Evolutionary conservation across 2,113 vertebrate genomes (phyloP).

Genomic region (Sceloporus undulatus): DNA sequence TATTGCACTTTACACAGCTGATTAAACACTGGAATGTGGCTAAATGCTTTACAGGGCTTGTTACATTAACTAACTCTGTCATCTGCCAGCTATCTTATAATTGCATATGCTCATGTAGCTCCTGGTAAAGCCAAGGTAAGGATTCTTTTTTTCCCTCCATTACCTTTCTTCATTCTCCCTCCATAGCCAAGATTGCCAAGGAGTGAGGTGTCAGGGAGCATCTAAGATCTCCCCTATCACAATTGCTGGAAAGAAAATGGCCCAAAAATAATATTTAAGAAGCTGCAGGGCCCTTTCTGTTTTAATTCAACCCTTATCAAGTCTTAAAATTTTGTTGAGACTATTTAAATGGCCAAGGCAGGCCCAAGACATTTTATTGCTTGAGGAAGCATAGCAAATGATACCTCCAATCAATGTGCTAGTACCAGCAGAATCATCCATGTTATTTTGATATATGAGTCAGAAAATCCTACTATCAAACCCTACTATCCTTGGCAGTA

Average conservation of each 20-base stretch:
- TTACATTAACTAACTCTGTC: slow-evolving; percentile 90
- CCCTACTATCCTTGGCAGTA: too few relatives aligned
- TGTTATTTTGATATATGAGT: too few relatives aligned
- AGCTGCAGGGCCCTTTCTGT: background rate
- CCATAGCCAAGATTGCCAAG: slow-evolving; percentile 39
- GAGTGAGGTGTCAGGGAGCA: background rate
- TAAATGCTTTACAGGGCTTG: slow-evolving; percentile 87
- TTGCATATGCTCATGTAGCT: slow-evolving; percentile 78
- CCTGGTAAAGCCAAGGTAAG: slow-evolving; percentile 73
- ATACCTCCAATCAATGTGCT: background rate
- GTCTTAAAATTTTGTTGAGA: background rate
- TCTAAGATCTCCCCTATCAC: slow-evolving; percentile 7
- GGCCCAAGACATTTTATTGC: background rate
- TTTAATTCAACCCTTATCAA: background rate
- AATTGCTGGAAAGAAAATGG: slow-evolving; percentile 27
- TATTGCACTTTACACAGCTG: slow-evolving; percentile 95
- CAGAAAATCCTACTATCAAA: too few relatives aligned
- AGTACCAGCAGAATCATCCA: too few relatives aligned
- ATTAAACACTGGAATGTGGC: slow-evolving; percentile 90
- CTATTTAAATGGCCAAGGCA: background rate
- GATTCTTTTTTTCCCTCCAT: slow-evolving; percentile 64
- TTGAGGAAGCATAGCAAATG: background rate
- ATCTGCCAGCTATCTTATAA: slow-evolving; percentile 86
- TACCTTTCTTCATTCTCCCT: slow-evolving; percentile 48
- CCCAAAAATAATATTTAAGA: background rate